A percentile compares a stretch with the other conserved stretches of the same genome.
phyloP scores from a whole-genome alignment of 2,797 vertebrate species.

The Pangasius mekongensis region DNA sequence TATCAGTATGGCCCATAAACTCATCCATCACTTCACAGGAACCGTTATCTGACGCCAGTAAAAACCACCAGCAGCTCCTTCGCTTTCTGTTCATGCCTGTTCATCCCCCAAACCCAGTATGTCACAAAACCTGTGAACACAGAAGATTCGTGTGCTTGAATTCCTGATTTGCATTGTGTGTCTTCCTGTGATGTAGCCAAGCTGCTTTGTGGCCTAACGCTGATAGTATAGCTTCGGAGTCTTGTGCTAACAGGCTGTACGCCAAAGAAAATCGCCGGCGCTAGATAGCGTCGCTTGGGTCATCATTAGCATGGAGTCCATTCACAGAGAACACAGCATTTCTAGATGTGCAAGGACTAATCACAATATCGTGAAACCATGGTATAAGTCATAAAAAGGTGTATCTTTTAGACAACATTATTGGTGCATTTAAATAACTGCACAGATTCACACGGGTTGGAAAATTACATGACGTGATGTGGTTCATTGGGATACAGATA shows the following conservation, averaged over 20 bases:
- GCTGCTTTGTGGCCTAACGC: slow-evolving; percentile 51
- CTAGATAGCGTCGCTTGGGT: slow-evolving; percentile 61
- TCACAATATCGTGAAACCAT: neutral
- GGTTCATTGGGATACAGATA: neutral
- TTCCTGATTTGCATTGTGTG: slow-evolving; percentile 66
- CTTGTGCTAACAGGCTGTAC: slow-evolving; percentile 29
- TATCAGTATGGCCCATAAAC: slow-evolving; percentile 25
- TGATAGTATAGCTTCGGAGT: slow-evolving; percentile 52
- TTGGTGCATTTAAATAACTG: neutral
- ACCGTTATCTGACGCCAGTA: neutral
- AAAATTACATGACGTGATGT: neutral
- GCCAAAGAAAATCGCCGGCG: slow-evolving; percentile 63
- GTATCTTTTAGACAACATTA: neutral
- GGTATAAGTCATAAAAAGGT: neutral
- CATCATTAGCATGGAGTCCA: slow-evolving; percentile 26
- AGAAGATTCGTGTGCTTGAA: slow-evolving; percentile 59
- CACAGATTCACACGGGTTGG: neutral
- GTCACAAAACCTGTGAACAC: neutral
- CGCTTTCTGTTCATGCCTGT: neutral
- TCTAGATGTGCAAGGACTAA: neutral
- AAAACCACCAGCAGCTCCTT: slow-evolving; percentile 21
- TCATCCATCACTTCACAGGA: slow-evolving; percentile 20
- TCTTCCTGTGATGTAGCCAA: slow-evolving; percentile 70
- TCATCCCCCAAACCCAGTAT: neutral
- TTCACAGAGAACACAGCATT: slow-evolving; percentile 56